Base-by-base conservation (phyloP, 2,888 invertebrate species). In the Eupithecia centaureata region DNA sequence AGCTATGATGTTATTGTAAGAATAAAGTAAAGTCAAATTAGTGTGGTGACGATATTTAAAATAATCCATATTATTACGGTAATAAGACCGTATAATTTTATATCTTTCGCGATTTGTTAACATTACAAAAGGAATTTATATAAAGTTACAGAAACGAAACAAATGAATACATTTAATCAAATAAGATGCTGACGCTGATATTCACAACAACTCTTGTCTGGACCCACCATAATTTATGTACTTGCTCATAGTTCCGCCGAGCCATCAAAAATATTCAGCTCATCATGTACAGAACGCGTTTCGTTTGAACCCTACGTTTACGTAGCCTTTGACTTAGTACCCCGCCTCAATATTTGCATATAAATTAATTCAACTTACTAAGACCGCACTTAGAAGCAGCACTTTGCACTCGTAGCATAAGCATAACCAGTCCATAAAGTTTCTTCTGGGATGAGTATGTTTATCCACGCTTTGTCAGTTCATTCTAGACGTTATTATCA, bases 291-390 rank as follows among this genome's bases (percentile, higher is more conserved):
- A 27, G 18, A 65, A 67, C 67, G 65, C 69, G 72, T 71, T 72
- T 76, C 66, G 72, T 74, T 72, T 72, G 56, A 68, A 51, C n/a
- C 52, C 63, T 63, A 61, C 65, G 59, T 69, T 74, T 54, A 72
- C 47, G 66, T 57, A 62, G 65, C 59, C 60, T 68, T 65, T 70
- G 65, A 68, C 70, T 75, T 74, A n/a, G n/a, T n/a, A 69, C 63
- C 54, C 66, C 72, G 74, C 74, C 74, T 69, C 75, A 73, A 81
- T 80, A 89, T 90, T 90, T 87, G 85, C 90, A 91, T 90, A 87
- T 86, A 90, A 88, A 91, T 91, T 84, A 59, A 67, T 59, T 63
- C 59, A 61, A 51, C 47, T 61, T 28, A 56, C n/a, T 28, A 42
- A 47, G 18, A 47, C 42, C 61, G 61, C 61, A 61, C 61, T 27